phyloP scores from a whole-genome alignment of 2,113 vertebrate species.

The Poecile atricapillus region DNA sequence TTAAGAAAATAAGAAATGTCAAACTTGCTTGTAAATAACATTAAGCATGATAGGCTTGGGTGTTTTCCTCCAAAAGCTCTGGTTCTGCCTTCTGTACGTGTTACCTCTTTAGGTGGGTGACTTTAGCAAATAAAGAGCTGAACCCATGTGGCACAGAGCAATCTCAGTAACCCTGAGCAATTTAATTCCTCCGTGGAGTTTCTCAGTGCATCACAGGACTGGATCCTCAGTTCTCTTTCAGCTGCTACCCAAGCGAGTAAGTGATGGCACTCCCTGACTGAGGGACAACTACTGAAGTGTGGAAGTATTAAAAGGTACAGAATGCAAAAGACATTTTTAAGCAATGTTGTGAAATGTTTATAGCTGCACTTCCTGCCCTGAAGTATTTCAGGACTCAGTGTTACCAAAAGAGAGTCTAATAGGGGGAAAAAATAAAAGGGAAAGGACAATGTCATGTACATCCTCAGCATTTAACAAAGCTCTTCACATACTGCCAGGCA shows the following conservation, averaged over 20 bases:
- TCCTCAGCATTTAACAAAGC: neutral
- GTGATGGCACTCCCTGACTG: neutral
- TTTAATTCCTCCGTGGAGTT: neutral
- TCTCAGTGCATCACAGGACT: neutral
- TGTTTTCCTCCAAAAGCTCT: neutral
- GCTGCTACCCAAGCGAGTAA: neutral
- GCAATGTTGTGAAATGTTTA: neutral
- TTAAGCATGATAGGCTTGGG: neutral
- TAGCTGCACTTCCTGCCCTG: neutral
- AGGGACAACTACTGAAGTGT: neutral
- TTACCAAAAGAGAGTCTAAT: neutral
- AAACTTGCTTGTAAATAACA: constrained; percentile 30
- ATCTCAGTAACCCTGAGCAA: neutral
- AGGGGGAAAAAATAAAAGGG: no score
- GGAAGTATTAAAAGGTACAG: neutral
- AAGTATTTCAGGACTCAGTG: neutral
- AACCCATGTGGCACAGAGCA: neutral
- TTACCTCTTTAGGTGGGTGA: neutral
- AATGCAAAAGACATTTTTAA: neutral
- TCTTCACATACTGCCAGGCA: neutral
- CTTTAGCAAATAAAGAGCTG: neutral
- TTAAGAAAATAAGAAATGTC: constrained; percentile 34
- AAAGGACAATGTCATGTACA: rapidly evolving
- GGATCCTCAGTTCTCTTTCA: neutral
- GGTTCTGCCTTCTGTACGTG: neutral